phyloP scores from a whole-genome alignment of 2,797 vertebrate genomes.

The Buceros bicornis region DNA sequence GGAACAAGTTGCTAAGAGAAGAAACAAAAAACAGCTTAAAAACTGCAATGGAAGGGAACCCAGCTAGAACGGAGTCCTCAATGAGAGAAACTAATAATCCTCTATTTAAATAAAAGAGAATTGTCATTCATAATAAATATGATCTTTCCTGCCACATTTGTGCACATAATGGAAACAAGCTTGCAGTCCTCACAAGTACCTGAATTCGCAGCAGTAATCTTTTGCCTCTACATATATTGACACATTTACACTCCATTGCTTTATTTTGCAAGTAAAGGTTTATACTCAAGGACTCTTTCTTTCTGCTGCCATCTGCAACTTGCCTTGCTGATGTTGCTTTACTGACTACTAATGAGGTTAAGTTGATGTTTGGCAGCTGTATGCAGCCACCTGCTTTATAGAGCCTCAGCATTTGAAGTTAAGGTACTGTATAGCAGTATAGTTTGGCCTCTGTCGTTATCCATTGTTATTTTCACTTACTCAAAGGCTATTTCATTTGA shows the following conservation, averaged over 20 bases:
- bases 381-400: slow-evolving; percentile 37
- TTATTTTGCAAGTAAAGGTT: neutral
- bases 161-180: neutral
- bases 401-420: neutral
- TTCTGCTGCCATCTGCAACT: slow-evolving; percentile 50
- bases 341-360: slow-evolving; percentile 41
- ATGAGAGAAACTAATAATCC: neutral
- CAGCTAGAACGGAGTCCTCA: neutral
- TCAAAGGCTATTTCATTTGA: slow-evolving; percentile 24
- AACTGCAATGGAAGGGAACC: neutral
- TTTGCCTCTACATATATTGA: neutral
- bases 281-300: neutral
- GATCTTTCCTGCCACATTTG: neutral
- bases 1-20: neutral
- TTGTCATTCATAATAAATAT: neutral
- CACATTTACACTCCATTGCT: neutral
- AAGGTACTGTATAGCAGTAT: neutral
- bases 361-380: slow-evolving; percentile 42
- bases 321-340: slow-evolving; percentile 18
- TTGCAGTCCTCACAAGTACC: neutral
- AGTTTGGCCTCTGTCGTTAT: slow-evolving; percentile 2
- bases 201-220: neutral
- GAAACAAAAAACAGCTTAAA: neutral
- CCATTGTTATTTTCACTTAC: neutral
- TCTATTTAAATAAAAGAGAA: neutral